Base-by-base conservation (phyloP, 2,797 vertebrate genomes). In the Ataeniobius toweri region DNA sequence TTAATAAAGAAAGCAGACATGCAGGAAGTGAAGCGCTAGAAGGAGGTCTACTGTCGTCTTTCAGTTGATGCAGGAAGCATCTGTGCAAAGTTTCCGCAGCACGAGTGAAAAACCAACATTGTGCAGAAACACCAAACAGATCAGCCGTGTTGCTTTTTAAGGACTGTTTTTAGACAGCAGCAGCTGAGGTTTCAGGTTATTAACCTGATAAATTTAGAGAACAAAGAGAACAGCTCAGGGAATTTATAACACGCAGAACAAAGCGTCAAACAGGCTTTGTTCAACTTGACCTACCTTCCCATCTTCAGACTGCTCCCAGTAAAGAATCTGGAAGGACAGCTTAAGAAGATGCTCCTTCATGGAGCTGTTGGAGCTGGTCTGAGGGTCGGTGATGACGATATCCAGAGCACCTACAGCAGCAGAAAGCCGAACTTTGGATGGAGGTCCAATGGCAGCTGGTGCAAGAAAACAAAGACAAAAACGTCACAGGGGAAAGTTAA, bases 381-480 rank as follows among this genome's bases (percentile, higher is more conserved):
- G 5, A 8, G 95, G 94, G 75, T 94, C 91, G 0, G 48, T 5
- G 74, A 95, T 91, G 18, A 5, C 1, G 14, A 96, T 74, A 6
- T 93, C 89, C 70, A 96, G 80, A 44, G 69, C 58, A 1, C 68
- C 73, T 6, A 76, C 87, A 5, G 82, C 80, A 22, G 75, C 68
- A 14, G 41, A 56, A 3, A 95, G 82, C 0, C 44, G 5, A 18
- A 95, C 85, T 28, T 53, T 84, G 73, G 83, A 76, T 0, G 95
- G 95, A n/a, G 95, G 94, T 24, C 95, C 95, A 61, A 96, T 1
- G 5, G 2, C 14, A 71, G 94, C 95, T 95, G 36, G 61, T 55
- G 48, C 14, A 31, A n/a, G 73, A 48, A 77, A 73, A 22, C 68
- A 3, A 14, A 31, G 28, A 63, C 1, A 51, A 7, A 20, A 18